Evolutionary conservation across 2,888 invertebrate genomes (phyloP), one percentile per base, ranked within the genome.

Genomic region (Acleris sparsana): DNA sequence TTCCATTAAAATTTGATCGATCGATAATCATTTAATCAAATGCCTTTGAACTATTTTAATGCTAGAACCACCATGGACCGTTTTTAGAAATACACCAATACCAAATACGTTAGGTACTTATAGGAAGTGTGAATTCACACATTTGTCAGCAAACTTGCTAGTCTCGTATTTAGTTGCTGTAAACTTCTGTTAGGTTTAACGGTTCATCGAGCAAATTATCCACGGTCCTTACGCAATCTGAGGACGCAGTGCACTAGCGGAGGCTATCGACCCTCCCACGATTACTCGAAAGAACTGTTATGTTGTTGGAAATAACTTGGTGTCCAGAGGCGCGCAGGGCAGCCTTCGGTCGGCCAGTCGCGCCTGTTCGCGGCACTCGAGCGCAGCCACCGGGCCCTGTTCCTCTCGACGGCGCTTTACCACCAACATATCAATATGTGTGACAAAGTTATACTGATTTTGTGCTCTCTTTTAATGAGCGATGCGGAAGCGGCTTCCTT

Each of bases 261-360:
- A 87, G 92, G 93, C 87, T 93, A 91, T 93, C 88, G 91, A 93
- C 88, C 88, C 91, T 87, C 83, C 87, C 81, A 82, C 86, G 78
- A 86, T 88, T 89, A 90, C 92, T 90, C 87, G 88, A 86, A 86
- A 85, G 87, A 87, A 87, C 89, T 88, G 92, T 93, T 92, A 87
- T 85, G 85, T 88, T 86, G 87, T 83, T 88, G 91, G 85, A 88
- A 92, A 89, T 89, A 92, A 87, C 88, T 89, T 83, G 74, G 78
- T 79, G 80, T 81, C 80, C 80, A 81, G 83, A 80, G 77, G 77
- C 79, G 79, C 80, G 79, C 84, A 83, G 85, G 85, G 87, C 83
- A 76, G 75, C 76, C 75, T 74, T 78, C 73, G 68, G 65, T 70
- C 68, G 75, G 78, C 79, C 84, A 85, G 85, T 87, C 81, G 82